Evolutionary conservation across 2,888 invertebrate species (phyloP), one percentile per base, ranked within the genome.

Genomic region (Aspidiotus rigidus): DNA sequence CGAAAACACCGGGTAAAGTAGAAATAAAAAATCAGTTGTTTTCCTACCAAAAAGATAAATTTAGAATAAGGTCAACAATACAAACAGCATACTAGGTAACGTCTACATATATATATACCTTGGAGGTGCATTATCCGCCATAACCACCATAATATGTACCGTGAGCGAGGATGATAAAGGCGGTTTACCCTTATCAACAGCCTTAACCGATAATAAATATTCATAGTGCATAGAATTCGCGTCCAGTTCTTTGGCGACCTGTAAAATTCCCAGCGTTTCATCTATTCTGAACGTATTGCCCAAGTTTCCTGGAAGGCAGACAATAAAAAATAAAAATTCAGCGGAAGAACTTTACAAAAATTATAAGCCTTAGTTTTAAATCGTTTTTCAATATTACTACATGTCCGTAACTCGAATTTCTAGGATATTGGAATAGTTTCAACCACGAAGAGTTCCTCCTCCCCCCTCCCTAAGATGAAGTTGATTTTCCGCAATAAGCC

Each of bases 121-220:
- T 1, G 93, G 93, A 54, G 92, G 89, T 70, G 90, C 89, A 78
- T 89, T 88, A 76, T 90, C 91, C 0, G 94, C 90, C 83, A 94
- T 89, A 7, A 91, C 90, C 54, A 96, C 83, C 77, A 86, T 82
- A 72, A 97, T 87, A 79, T 91, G 92, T 17, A 96, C 89, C 63
- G 89, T 90, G 67, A 93, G 84, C 69, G 89, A 86, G 70, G 89
- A 85, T 66, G 86, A 85, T 72, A 89, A 79, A 0, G 87, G 81
- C 0, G 86, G 88, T 66, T 86, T 86, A 16, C 93, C 93, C 75
- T 86, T 85, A 78, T 90, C 90, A 44, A 84, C 84, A 5, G 93
- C 94, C 77, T 90, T 88, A 70, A 94, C 86, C 73, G 85, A 83
- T 69, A 95, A 80, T 79, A 90, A 88, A 78, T 92, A 94, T 77